Percentiles rank a stretch among this genome's conserved stretches.
These are phyloP conservation scores for Gambusia holbrooki DNA, from an alignment of 2,113 vertebrate species.

Conservation along the genomic window DNA sequence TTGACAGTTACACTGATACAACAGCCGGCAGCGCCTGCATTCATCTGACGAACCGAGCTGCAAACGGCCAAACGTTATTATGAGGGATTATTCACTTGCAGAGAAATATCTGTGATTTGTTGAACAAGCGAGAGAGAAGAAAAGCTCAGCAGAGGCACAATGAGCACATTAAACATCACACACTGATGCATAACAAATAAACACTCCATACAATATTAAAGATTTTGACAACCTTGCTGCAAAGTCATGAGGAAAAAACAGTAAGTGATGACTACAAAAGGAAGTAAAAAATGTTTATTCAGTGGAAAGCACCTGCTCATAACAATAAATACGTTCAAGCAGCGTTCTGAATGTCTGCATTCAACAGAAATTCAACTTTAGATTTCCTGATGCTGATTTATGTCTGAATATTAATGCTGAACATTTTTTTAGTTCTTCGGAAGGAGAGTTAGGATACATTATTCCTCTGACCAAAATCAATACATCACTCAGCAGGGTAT, in stretches of 20 bases:
- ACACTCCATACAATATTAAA: slow-evolving; percentile 14
- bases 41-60: slow-evolving; percentile 33
- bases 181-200: slow-evolving; percentile 12
- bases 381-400: not conserved
- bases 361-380: not conserved
- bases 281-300: not conserved
- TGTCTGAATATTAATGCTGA: not conserved
- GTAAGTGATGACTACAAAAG: not conserved
- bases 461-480: not conserved
- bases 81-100: slow-evolving; percentile 24
- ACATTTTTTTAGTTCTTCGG: not conserved
- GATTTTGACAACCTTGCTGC: slow-evolving; percentile 9
- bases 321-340: not conserved
- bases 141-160: not conserved
- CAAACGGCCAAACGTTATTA: not conserved
- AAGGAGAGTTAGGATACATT: not conserved
- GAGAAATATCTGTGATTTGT: slow-evolving; percentile 14
- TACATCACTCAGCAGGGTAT: not conserved
- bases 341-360: not conserved
- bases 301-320: not conserved
- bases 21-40: slow-evolving; percentile 3
- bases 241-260: not conserved
- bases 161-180: slow-evolving; percentile 21
- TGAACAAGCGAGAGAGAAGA: slow-evolving; percentile 7
- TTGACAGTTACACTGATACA: slow-evolving; percentile 22